Percentiles rank a stretch among this genome's conserved stretches.
These are phyloP conservation scores for Mesocentrotus franciscanus DNA, from an alignment of 53 echinoderm and acorn worm genomes.

Conservation along the genomic window DNA sequence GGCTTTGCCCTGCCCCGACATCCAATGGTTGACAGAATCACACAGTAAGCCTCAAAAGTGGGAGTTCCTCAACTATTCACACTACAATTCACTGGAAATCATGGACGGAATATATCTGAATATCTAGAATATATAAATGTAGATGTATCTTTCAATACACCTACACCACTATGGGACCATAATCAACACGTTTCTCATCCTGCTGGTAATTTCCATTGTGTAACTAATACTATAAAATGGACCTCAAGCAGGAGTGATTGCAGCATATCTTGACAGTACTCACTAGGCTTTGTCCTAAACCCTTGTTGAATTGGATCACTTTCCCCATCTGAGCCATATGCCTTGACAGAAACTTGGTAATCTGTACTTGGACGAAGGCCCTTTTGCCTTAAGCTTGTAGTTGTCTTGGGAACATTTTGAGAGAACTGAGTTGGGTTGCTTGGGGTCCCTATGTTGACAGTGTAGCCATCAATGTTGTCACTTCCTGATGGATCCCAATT, in stretches of 20 bases:
- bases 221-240: too few species aligned
- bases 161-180: too few species aligned
- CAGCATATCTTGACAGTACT: background rate
- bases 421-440: slow-evolving; percentile 46
- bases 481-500: slow-evolving; percentile 42
- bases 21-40: too few species aligned
- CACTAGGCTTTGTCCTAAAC: slow-evolving; percentile 46
- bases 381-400: background rate
- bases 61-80: too few species aligned
- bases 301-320: slow-evolving; percentile 53
- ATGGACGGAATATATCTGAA: too few species aligned
- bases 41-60: too few species aligned
- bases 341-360: slow-evolving; percentile 45
- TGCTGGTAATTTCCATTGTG: too few species aligned
- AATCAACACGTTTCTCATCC: too few species aligned
- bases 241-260: background rate
- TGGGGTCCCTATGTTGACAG: slow-evolving; percentile 11
- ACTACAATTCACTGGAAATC: too few species aligned
- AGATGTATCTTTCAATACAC: too few species aligned
- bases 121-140: too few species aligned
- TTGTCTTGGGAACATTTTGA: slow-evolving; percentile 10
- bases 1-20: too few species aligned
- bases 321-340: background rate
- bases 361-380: slow-evolving; percentile 43
- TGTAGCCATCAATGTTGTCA: slow-evolving; percentile 37